These are phyloP conservation scores for Eospalax fontanierii DNA, from an alignment of 2,797 vertebrate genomes.

Conservation along the genomic window DNA sequence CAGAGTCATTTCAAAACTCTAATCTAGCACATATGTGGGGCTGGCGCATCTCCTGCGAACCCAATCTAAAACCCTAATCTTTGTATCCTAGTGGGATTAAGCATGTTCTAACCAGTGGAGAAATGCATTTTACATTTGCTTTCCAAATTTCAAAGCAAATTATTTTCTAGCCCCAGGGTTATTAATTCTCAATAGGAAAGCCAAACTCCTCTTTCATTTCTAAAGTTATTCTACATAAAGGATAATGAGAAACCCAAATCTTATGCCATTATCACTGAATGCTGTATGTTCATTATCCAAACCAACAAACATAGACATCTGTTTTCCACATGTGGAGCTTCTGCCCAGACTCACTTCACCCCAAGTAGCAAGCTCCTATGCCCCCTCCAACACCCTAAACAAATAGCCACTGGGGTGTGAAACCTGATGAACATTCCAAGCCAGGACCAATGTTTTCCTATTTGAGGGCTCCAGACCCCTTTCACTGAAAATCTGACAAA, in stretches of 20 bases:
- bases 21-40: slow-evolving; percentile 66
- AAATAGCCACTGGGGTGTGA: neutral
- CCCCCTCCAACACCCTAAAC: neutral
- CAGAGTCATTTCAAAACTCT: slow-evolving; percentile 39
- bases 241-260: neutral
- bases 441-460: slow-evolving; percentile 17
- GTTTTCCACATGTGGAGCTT: neutral
- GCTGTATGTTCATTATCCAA: neutral
- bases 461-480: neutral
- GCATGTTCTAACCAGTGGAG: slow-evolving; percentile 68
- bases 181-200: slow-evolving; percentile 71
- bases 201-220: slow-evolving; percentile 55
- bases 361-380: neutral
- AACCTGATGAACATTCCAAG: neutral
- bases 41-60: slow-evolving; percentile 67
- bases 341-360: neutral
- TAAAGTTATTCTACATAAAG: slow-evolving; percentile 64
- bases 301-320: neutral
- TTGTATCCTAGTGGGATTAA: slow-evolving; percentile 73
- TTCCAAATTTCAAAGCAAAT: slow-evolving; percentile 76
- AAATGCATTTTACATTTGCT: slow-evolving; percentile 68
- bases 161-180: slow-evolving; percentile 62
- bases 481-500: neutral
- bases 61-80: slow-evolving; percentile 72
- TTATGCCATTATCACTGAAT: neutral